Evolutionary conservation across 2,888 invertebrate genomes (phyloP), one percentile per base, ranked within the genome.

Genomic region (Colostygia pectinataria): DNA sequence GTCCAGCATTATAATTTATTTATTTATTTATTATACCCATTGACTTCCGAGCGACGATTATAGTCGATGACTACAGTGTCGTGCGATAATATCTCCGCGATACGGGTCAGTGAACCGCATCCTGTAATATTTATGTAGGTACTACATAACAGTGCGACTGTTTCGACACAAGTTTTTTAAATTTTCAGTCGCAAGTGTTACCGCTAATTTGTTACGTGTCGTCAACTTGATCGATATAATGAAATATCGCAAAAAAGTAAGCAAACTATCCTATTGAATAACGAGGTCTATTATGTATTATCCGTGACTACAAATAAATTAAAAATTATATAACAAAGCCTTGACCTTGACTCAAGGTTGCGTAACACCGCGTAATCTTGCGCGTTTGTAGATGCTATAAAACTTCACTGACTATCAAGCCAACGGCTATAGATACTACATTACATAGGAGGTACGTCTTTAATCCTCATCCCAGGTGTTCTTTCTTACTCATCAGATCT

Each of bases 291-390:
- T 5, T 20, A 20, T 12, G 14, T 45, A 28, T 28, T 24, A 41
- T 28, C 46, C 34, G 4, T 20, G 12, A 27, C 34, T 34, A 23
- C 13, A 15, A 40, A 45, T 51, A 46, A 42, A 41, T 46, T 45
- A 41, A 45, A 37, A 41, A 10, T 52, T 46, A 52, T 46, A 24
- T 43, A 46, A 52, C 38, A 12, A 6, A 34, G 46, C 42, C 52
- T 42, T 46, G 38, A 43, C 52, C 42, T 52, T 52, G 42, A 15
- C 13, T 34, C 46, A 39, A 45, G 34, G 46, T 42, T 46, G 32
- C 46, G 42, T 38, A 46, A 52, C 29, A 9, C 14, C n/a, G 28
- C 39, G 29, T 45, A 25, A 39, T 23, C 28, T 33, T 46, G 33
- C 46, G 39, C 39, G 34, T 39, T 44, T 31, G 24, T 28, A 25